Percentiles rank a stretch among this genome's conserved stretches.
phyloP scores from a whole-genome alignment of 2,888 invertebrate species.

The Liodrosophila aerea region DNA sequence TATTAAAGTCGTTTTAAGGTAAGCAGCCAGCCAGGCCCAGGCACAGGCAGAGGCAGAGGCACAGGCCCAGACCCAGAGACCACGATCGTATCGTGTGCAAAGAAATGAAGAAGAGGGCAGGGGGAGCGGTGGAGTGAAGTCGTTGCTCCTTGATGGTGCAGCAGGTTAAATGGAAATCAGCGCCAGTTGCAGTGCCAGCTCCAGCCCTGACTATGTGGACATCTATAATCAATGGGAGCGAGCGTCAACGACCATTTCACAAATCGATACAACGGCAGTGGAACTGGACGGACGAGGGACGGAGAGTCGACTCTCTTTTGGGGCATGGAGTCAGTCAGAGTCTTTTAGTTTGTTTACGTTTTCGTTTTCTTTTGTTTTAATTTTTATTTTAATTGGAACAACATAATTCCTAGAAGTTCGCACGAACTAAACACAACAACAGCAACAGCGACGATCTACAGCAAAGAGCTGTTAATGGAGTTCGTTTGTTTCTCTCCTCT shows the following conservation, averaged over 20 bases:
- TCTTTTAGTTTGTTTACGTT: slow-evolving; percentile 48
- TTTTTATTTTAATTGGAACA: slow-evolving; percentile 82
- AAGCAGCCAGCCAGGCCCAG: slow-evolving; percentile 35
- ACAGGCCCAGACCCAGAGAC: slow-evolving; percentile 6
- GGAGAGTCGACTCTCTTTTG: slow-evolving; percentile 25
- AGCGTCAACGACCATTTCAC: slow-evolving; percentile 76
- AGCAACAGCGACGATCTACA: slow-evolving; percentile 13
- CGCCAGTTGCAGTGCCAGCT: slow-evolving; percentile 48
- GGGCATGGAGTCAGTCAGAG: slow-evolving; percentile 61
- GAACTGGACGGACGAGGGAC: slow-evolving; percentile 6
- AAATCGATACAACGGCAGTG: slow-evolving; percentile 76
- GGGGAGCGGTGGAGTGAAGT: slow-evolving; percentile 50
- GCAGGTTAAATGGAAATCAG: slow-evolving; percentile 78
- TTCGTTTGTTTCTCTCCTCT: slow-evolving; percentile 56
- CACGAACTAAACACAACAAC: slow-evolving; percentile 65
- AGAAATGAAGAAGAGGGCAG: slow-evolving; percentile 50
- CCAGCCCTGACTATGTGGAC: slow-evolving; percentile 36
- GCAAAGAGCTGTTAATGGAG: slow-evolving; percentile 70
- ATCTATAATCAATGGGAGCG: slow-evolving; percentile 72
- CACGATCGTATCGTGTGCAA: slow-evolving; percentile 73
- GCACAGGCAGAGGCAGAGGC: slow-evolving; percentile 6
- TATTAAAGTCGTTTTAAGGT: slow-evolving; percentile 79
- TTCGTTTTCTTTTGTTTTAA: slow-evolving; percentile 63
- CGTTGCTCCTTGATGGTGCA: slow-evolving; percentile 56
- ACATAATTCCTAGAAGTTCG: slow-evolving; percentile 82